Evolutionary conservation across 1,140 invertebrate species (phyloP), one percentile per base, ranked within the genome.

Genomic region (Macrobrachium rosenbergii): DNA sequence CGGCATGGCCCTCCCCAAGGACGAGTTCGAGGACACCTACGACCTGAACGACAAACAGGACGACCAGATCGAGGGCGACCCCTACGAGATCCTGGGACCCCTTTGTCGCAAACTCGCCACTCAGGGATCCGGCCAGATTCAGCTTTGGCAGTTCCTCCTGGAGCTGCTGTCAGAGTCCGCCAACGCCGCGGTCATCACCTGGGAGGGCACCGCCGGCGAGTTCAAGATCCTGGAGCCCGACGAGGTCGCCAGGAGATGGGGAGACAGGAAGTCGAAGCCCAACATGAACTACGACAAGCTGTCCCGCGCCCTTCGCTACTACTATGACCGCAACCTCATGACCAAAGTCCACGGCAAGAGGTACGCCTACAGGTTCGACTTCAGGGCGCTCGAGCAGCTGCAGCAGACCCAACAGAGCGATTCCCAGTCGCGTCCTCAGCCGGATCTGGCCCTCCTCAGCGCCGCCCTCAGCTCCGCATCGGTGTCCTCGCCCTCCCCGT

Each of bases 301-400:
- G 64, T 87, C 85, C 23, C 85, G 85, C 78, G 85, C 85, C 69
- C 78, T 87, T 16, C 67, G 85, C 93, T 98, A 98, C 92, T 98
- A 98, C 93, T 98, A 98, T 92, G 97, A 98, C 94, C 98, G 98
- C 92, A 97, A 98, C 93, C 99, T 99, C 92, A 98, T 99, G 96
- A 98, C 97, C 79, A 99, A 99, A 93, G 97, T 99, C 2, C 97
- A 98, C 91, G 98, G 98, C 82, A 99, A 99, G 92, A 93, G 97
- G 90, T 98, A 99, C 93, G 97, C 97, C 75, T 99, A 99, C 94
- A 99, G 99, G 92, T 99, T 99, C 93, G 98, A 99, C 93, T 99
- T 99, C 93, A 96, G 96, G 94, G 97, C 97, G 5, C 92, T 98
- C 76, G 96, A 96, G 37, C 97, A 97, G 78, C 97, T 97, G 28